Evolutionary conservation across 2,888 invertebrate species (phyloP), one percentile per base, ranked within the genome.

Genomic region (Chymomyza fuscimana): DNA sequence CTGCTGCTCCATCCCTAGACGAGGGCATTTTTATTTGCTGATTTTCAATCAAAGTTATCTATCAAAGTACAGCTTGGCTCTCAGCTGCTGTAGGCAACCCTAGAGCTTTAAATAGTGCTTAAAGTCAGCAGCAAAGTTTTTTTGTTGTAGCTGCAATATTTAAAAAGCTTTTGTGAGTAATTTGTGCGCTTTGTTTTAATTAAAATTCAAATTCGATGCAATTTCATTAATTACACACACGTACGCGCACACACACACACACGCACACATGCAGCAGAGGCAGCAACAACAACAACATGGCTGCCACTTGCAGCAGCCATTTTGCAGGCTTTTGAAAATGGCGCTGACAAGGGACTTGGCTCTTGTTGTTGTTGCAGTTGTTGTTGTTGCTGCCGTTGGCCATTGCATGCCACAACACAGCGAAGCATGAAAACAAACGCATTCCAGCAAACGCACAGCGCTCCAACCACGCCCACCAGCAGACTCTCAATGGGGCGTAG

Each of bases 201-300:
- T 90, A 90, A 90, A 89, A 89, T 89, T 87, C 89, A 87, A 89
- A 89, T 90, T 84, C 84, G 87, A 81, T 86, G 86, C 88, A 90
- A 82, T 89, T 89, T 89, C 89, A 90, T 90, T 90, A 89, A 89
- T 89, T 89, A 89, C 84, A 71, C 71, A 67, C 70, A 77, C 65
- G 32, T 32, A 65, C 69, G 60, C 70, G 56, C 61, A 64, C 59
- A 65, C 65, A 68, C 62, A 59, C 63, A 50, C 54, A 32, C 60
- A 72, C 63, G 59, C 54, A 73, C 65, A 65, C 50, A 64, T n/a
- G 46, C 70, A 67, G 60, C 40, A 9, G 32, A 32, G 32, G 40
- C 40, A 46, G 6, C 32, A 19, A 19, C 58, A 63, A 67, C 40
- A 46, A 58, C 25, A 25, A 58, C 19, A 25, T 4, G 58, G 15